These are phyloP conservation scores for Carterocephalus palaemon DNA, from an alignment of 2,888 invertebrate species.

Conservation along the genomic window DNA sequence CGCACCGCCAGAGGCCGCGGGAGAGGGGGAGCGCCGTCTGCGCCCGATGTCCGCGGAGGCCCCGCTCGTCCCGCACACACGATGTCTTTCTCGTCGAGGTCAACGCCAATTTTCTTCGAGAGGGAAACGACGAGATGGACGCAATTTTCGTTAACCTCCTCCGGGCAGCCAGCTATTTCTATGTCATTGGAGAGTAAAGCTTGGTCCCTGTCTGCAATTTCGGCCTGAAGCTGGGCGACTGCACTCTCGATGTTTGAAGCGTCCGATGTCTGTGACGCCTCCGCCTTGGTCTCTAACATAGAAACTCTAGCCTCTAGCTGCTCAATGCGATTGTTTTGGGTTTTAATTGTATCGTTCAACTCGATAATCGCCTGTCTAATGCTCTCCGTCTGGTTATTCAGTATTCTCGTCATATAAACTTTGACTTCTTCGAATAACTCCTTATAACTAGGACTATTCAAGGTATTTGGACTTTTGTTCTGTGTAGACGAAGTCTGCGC, in stretches of 20 bases:
- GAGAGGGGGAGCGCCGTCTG: not conserved
- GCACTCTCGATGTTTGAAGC: not conserved
- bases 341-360: not conserved
- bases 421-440: slow-evolving; percentile 1
- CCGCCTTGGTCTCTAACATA: slow-evolving; percentile 6
- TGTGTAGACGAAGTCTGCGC: too few relatives aligned
- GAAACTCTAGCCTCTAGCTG: not conserved
- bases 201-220: slow-evolving; percentile 22
- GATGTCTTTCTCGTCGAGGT: slow-evolving; percentile 27
- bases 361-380: not conserved
- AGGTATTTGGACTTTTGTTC: too few relatives aligned
- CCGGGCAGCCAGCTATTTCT: slow-evolving; percentile 28
- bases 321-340: slow-evolving; percentile 1
- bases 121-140: slow-evolving; percentile 19
- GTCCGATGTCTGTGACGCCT: not conserved
- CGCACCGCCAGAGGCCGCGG: slow-evolving; percentile 25
- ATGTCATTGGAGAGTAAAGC: slow-evolving; percentile 25
- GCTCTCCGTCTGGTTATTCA: not conserved
- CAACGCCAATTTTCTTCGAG: slow-evolving; percentile 26
- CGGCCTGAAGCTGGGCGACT: not conserved
- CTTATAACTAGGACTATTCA: too few relatives aligned
- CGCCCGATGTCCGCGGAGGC: not conserved
- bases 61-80: slow-evolving; percentile 27
- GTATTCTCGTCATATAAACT: not conserved
- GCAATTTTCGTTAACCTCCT: slow-evolving; percentile 22